Evolutionary conservation across 1,140 invertebrate species (phyloP).

Genomic region (Bactericera cockerelli): DNA sequence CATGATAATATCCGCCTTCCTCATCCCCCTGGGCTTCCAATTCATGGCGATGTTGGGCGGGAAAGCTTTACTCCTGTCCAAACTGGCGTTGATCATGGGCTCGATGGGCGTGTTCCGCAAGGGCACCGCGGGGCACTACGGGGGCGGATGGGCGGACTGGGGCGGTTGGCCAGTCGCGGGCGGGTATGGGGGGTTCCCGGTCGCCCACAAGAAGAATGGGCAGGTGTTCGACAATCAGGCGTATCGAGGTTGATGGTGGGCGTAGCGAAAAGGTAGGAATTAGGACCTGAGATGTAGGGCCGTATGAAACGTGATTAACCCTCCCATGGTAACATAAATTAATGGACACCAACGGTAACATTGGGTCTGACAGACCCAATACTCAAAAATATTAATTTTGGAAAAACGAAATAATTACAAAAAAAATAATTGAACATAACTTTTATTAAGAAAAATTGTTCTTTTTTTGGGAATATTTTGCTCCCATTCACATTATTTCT

Average conservation of each 20-base stretch:
- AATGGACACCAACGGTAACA: no score
- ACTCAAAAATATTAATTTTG: no score
- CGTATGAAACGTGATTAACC: no score
- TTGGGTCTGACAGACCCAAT: no score
- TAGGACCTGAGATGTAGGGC: no score
- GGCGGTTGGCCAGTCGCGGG: background rate
- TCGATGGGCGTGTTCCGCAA: constrained; percentile 22
- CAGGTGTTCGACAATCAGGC: background rate
- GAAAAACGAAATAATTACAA: no score
- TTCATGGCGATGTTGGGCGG: constrained; percentile 28
- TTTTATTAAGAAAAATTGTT: no score
- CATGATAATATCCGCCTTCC: constrained; percentile 25
- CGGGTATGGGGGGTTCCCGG: background rate
- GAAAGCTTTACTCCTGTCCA: constrained; percentile 25
- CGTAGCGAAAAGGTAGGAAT: no score
- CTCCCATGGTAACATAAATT: no score
- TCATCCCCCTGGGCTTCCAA: constrained; percentile 27
- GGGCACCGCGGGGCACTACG: background rate
- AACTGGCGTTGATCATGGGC: constrained; percentile 24
- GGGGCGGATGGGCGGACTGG: background rate
- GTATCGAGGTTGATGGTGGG: background rate
- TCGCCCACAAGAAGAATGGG: background rate
- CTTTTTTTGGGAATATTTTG: no score
- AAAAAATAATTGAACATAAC: no score
- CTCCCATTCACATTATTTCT: no score